These are phyloP conservation scores for Drosophila conformis DNA, from an alignment of 2,888 invertebrate genomes.

Conservation along the genomic window DNA sequence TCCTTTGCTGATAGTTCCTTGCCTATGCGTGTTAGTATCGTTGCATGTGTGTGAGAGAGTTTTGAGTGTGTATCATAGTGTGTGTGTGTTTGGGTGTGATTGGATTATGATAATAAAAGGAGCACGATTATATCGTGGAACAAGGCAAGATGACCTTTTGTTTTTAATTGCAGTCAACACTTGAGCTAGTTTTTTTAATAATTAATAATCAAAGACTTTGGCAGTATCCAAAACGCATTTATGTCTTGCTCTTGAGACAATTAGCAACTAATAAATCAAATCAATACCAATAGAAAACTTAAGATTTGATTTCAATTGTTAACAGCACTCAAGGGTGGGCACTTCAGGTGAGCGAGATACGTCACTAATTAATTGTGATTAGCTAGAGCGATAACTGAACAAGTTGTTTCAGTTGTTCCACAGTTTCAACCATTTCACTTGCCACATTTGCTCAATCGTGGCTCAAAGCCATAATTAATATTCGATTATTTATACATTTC, in stretches of 20 bases:
- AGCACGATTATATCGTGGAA: constrained; percentile 18
- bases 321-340: constrained; percentile 6
- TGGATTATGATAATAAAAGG: constrained; percentile 5
- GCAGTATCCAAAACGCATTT: not conserved
- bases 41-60: not conserved
- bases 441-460: constrained; percentile 40
- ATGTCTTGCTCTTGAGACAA: not conserved
- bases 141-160: not conserved
- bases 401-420: constrained; percentile 1
- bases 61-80: not conserved
- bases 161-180: not conserved
- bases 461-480: constrained; percentile 39
- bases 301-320: constrained; percentile 5
- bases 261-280: not conserved
- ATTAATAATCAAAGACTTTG: not conserved
- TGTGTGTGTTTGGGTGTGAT: constrained; percentile 3
- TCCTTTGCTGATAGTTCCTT: constrained; percentile 2
- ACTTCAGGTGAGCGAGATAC: not conserved
- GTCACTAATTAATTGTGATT: constrained; percentile 27
- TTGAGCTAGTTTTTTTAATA: not conserved
- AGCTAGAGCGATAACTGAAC: constrained; percentile 28
- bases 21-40: constrained; percentile 1
- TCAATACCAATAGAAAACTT: constrained; percentile 15
- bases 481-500: constrained; percentile 25
- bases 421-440: constrained; percentile 35